phyloP scores from a whole-genome alignment of 2,113 vertebrate genomes.

The Physeter macrocephalus region DNA sequence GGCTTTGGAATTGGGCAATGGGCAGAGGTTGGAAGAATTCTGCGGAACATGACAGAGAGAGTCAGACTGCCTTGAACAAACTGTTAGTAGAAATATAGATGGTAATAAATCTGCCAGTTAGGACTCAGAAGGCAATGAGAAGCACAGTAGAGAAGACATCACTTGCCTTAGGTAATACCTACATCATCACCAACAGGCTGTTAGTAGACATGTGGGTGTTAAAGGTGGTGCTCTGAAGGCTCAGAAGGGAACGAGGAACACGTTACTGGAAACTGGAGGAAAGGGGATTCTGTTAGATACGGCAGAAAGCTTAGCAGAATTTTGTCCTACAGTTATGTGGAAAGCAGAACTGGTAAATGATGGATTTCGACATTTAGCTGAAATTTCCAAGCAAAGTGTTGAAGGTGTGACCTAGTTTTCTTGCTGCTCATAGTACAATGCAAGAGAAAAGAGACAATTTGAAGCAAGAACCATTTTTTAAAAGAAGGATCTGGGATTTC shows the following conservation, averaged over 20 bases:
- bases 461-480: neutral
- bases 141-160: neutral
- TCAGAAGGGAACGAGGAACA: neutral
- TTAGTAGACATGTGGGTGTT: neutral
- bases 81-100: neutral
- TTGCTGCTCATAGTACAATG: neutral
- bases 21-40: neutral
- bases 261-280: neutral
- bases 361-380: neutral
- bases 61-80: neutral
- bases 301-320: neutral
- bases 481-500: neutral
- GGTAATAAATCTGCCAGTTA: neutral
- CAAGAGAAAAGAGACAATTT: neutral
- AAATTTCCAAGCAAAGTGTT: neutral
- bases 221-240: neutral
- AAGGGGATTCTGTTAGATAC: neutral
- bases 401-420: neutral
- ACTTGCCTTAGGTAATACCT: neutral
- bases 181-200: neutral
- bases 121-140: neutral
- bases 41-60: neutral
- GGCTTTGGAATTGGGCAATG: neutral
- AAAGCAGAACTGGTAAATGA: neutral
- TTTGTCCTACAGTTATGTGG: neutral